A percentile compares a stretch with the other conserved stretches of the same genome.
Conservation (phyloP, 1,140 invertebrate genomes). For the Eurosta solidaginis region DNA sequence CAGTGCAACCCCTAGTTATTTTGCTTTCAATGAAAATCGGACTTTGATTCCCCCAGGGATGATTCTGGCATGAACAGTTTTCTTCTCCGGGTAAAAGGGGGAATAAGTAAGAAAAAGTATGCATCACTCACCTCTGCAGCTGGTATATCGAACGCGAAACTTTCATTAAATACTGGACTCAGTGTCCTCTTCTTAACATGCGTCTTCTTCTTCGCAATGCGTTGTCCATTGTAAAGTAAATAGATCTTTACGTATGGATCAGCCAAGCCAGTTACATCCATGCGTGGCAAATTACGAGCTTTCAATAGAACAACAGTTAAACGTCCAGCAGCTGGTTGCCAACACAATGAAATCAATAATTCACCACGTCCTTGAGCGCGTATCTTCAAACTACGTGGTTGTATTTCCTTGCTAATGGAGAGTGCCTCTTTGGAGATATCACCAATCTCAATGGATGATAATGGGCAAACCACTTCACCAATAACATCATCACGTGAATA, state of each 20-base stretch:
- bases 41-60: too few species aligned
- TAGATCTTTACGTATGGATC: constrained; percentile 97
- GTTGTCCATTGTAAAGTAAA: constrained; percentile 93
- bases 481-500: constrained; percentile 97
- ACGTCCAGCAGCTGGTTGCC: constrained; percentile 88
- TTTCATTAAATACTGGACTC: constrained; percentile 98
- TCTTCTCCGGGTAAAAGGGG: too few species aligned
- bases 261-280: constrained; percentile 94
- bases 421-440: constrained; percentile 78
- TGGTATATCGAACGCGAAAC: constrained; percentile 87
- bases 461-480: constrained; percentile 90
- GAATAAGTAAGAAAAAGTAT: not conserved
- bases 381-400: constrained; percentile 86
- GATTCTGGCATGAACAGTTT: too few species aligned
- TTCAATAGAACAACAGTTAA: constrained; percentile 91
- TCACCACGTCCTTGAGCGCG: constrained; percentile 87
- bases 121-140: constrained; percentile 59
- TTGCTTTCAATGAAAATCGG: too few species aligned
- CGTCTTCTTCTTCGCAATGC: constrained; percentile 98
- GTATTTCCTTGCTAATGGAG: constrained; percentile 80
- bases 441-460: constrained; percentile 78
- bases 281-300: constrained; percentile 90
- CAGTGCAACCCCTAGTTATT: too few species aligned
- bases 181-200: constrained; percentile 97
- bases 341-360: constrained; percentile 88